Evolutionary conservation across 2,888 invertebrate genomes (phyloP).

Genomic region (Trichacis sp.): DNA sequence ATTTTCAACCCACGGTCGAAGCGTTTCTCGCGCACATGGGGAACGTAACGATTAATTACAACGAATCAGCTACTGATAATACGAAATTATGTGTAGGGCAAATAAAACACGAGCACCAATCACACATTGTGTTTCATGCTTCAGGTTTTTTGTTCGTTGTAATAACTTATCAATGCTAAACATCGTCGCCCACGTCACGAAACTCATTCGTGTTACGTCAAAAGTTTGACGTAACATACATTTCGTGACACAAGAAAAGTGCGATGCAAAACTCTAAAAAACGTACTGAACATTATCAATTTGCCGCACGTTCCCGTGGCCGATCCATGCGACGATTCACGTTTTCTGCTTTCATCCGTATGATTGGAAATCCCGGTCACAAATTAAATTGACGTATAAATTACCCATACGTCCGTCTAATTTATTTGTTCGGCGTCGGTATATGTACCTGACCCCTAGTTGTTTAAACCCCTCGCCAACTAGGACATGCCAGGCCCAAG

Average conservation of each 20-base stretch:
- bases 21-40: constrained; percentile 18
- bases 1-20: constrained; percentile 19
- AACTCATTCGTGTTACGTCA: too few relatives aligned
- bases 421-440: neutral
- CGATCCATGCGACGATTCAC: too few relatives aligned
- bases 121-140: constrained; percentile 35
- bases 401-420: neutral
- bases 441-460: neutral
- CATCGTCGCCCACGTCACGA: too few relatives aligned
- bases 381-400: neutral
- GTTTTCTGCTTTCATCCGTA: too few relatives aligned
- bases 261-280: too few relatives aligned
- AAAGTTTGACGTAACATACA: too few relatives aligned
- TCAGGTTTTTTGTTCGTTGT: too few relatives aligned
- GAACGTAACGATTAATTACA: constrained; percentile 51
- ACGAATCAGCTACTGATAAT: constrained; percentile 52
- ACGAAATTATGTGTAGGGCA: constrained; percentile 54
- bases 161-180: too few relatives aligned
- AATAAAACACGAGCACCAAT: constrained; percentile 48
- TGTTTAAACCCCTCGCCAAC: neutral
- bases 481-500: neutral
- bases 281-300: too few relatives aligned
- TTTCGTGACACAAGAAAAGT: too few relatives aligned
- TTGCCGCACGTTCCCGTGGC: neutral
- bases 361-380: too few relatives aligned